Evolutionary conservation across 2,113 vertebrate genomes (phyloP).

Genomic region (Podocnemis expansa): DNA sequence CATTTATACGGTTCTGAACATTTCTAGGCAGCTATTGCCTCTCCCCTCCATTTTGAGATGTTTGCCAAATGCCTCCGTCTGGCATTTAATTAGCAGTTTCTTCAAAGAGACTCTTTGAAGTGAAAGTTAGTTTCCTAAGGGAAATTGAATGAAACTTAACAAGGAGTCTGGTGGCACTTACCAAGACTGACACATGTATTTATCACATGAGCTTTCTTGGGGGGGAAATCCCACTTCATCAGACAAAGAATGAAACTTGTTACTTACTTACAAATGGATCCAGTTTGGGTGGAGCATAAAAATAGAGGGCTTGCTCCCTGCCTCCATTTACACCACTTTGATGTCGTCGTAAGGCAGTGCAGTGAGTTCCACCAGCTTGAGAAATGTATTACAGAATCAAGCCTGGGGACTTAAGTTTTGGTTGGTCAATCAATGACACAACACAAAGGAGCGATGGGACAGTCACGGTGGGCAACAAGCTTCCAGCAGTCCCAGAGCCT

Average conservation of each 20-base stretch:
- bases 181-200: too few relatives aligned
- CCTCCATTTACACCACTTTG: fast-evolving
- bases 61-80: not conserved
- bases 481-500: not conserved
- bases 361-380: not conserved
- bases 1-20: not conserved
- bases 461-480: not conserved
- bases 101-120: not conserved
- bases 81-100: not conserved
- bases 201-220: too few relatives aligned
- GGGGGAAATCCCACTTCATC: too few relatives aligned
- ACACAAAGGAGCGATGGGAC: not conserved
- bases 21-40: not conserved
- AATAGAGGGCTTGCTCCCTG: not conserved
- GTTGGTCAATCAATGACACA: not conserved
- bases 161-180: too few relatives aligned
- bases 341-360: not conserved
- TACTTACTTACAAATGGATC: fast-evolving
- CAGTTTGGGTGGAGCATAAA: not conserved
- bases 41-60: not conserved
- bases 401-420: not conserved
- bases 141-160: not conserved
- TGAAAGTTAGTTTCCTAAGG: not conserved
- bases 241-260: too few relatives aligned
- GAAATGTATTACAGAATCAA: not conserved